Evolutionary conservation across 1,140 invertebrate genomes (phyloP).

Genomic region (Tetramorium alpestre): DNA sequence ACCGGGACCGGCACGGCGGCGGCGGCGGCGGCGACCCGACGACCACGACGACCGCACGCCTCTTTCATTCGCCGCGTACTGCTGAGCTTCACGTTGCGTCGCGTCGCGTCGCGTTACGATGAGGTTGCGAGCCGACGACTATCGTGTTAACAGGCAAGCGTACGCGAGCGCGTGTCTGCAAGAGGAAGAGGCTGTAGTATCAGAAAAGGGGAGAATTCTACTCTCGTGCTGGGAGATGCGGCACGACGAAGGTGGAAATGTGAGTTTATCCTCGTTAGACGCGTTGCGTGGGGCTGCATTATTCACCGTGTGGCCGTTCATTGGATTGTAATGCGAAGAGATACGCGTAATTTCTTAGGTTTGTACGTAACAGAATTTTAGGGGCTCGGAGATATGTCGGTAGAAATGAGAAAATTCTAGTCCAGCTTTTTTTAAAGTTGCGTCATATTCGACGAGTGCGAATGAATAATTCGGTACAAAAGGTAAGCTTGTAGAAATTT

Average conservation of each 20-base stretch:
- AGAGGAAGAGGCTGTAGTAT: neutral
- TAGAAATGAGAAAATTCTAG: neutral
- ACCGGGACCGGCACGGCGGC: conserved; percentile 56
- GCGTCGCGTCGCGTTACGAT: conserved; percentile 69
- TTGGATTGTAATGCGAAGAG: neutral
- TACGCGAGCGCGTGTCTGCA: conserved; percentile 63
- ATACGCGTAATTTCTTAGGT: neutral
- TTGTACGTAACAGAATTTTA: neutral
- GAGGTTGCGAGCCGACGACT: conserved; percentile 74
- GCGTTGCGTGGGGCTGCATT: neutral
- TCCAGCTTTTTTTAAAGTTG: neutral
- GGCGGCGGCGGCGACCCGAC: conserved; percentile 27
- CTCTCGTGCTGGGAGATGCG: conserved; percentile 13
- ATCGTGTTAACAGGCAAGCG: conserved; percentile 78
- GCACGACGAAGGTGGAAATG: conserved; percentile 30
- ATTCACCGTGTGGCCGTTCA: neutral
- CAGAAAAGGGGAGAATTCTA: neutral
- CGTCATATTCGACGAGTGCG: neutral
- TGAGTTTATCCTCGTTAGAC: conserved; percentile 36
- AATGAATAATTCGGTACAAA: neutral
- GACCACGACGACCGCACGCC: conserved; percentile 41
- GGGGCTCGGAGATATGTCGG: neutral
- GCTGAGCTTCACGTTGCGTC: conserved; percentile 54
- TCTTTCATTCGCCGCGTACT: conserved; percentile 41
- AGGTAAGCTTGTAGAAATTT: neutral